Base-by-base conservation (phyloP, 2,113 vertebrate genomes). In the Pao palembangensis region DNA sequence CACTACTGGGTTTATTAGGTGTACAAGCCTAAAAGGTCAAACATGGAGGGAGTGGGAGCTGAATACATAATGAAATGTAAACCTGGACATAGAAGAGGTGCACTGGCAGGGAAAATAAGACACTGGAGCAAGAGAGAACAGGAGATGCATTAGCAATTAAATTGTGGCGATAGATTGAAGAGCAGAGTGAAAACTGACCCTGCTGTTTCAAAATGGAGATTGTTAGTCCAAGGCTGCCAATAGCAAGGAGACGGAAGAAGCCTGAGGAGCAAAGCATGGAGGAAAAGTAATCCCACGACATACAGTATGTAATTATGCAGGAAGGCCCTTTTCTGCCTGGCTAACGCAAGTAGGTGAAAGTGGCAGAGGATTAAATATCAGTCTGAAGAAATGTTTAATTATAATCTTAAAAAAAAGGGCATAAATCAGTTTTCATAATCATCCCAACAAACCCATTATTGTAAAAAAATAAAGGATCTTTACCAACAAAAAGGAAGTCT, bases 261-360 rank as follows among this genome's bases (percentile, higher is more conserved):
- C 49, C 58, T 50, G 67, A 58, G 54, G 58, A 19, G 48, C 34
- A 41, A 64, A 49, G 62, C 62, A 58, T 57, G 2, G 38, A 12
- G 20, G 86, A 87, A 88, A 88, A 83, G 74, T 82, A 86, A 90
- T 88, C 83, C 66, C 23, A 21, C 69, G 73, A 70, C 57, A 70
- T 74, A n/a, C n/a, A n/a, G n/a, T n/a, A 67, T 81, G 78, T 78
- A 87, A 88, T 83, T 83, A 88, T 76, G 38, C 69, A 67, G 75
- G 75, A 55, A 79, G 84, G 76, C 55, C 64, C 78, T 71, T 73
- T 19, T 82, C 67, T 34, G 38, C 19, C 58, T 49, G 19, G 62
- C 81, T 70, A 72, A 67, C 42, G 54, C 67, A 38, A 31, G 48
- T 8, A 38, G 19, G 51, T 61, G 74, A 57, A 63, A 58, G 58